Evolutionary conservation across 1,140 invertebrate species (phyloP).

Genomic region (Stegodyphus dumicola): DNA sequence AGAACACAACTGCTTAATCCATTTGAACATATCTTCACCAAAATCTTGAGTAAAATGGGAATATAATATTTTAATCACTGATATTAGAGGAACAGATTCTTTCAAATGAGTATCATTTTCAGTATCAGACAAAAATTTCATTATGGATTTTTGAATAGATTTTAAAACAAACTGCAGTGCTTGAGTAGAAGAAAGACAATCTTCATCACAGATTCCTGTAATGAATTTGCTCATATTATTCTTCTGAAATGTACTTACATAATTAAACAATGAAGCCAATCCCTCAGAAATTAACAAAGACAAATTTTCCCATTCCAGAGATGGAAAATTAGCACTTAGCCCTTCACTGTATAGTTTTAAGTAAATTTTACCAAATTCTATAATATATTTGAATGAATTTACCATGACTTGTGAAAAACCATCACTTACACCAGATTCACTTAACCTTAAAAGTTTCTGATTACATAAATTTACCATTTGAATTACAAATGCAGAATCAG

Average conservation of each 20-base stretch:
- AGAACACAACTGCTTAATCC: slow-evolving; percentile 42
- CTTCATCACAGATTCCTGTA: not conserved
- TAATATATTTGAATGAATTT: slow-evolving; percentile 17
- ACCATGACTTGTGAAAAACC: slow-evolving; percentile 21
- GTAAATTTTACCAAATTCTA: slow-evolving; percentile 15
- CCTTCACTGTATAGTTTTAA: slow-evolving; percentile 37
- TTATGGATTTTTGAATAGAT: slow-evolving; percentile 37
- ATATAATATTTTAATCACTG: slow-evolving; percentile 40
- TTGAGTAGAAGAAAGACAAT: not conserved
- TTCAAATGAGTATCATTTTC: slow-evolving; percentile 48
- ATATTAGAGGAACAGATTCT: slow-evolving; percentile 22
- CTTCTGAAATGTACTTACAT: slow-evolving; percentile 1
- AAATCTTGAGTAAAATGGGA: slow-evolving; percentile 5
- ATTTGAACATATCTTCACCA: slow-evolving; percentile 42
- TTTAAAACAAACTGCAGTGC: slow-evolving; percentile 18
- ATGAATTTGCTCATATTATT: slow-evolving; percentile 40
- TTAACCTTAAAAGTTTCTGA: slow-evolving; percentile 26
- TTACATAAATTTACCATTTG: slow-evolving; percentile 26
- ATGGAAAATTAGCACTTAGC: slow-evolving; percentile 15
- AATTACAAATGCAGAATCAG: slow-evolving; percentile 24
- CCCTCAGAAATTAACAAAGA: slow-evolving; percentile 33
- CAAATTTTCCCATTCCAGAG: slow-evolving; percentile 24
- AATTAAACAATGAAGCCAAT: slow-evolving; percentile 26
- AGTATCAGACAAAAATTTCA: slow-evolving; percentile 42
- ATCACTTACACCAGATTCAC: slow-evolving; percentile 32